phyloP scores from a whole-genome alignment of 2,797 vertebrate species.

The Esox masquinongy region DNA sequence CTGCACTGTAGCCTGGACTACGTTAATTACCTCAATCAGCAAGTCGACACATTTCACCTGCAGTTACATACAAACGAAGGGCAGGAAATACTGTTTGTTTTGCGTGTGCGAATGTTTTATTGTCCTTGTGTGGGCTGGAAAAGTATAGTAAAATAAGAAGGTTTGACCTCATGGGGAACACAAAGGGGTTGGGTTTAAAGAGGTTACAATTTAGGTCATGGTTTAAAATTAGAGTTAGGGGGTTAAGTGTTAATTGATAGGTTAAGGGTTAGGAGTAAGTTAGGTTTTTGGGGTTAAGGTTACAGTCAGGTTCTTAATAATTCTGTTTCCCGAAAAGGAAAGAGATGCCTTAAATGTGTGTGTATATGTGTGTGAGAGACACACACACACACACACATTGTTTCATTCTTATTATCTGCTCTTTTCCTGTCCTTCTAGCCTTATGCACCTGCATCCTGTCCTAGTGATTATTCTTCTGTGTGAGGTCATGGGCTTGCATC shows the following conservation, averaged over 20 bases:
- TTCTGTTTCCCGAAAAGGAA: background rate
- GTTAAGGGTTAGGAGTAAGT: too few species aligned
- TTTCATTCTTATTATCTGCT: conserved; percentile 55
- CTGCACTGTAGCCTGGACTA: background rate
- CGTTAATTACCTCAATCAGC: conserved; percentile 23
- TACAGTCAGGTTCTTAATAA: too few species aligned
- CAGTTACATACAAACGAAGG: background rate
- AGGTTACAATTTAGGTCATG: too few species aligned
- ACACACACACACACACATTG: too few species aligned
- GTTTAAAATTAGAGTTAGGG: too few species aligned
- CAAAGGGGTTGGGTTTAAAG: too few species aligned
- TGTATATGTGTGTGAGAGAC: background rate
- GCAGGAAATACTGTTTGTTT: background rate
- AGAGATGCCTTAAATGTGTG: background rate
- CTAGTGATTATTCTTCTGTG: conserved; percentile 62
- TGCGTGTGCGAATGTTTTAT: background rate
- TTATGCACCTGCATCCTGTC: conserved; percentile 74
- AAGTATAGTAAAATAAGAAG: too few species aligned
- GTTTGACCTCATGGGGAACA: too few species aligned
- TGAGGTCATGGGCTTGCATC: conserved; percentile 51
- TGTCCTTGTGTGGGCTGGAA: background rate
- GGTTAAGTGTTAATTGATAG: too few species aligned
- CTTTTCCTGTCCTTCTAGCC: conserved; percentile 57
- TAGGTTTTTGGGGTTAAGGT: too few species aligned
- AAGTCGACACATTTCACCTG: conserved; percentile 21